These are phyloP conservation scores for Drosophila longiperda DNA, from an alignment of 2,888 invertebrate genomes.

Conservation along the genomic window DNA sequence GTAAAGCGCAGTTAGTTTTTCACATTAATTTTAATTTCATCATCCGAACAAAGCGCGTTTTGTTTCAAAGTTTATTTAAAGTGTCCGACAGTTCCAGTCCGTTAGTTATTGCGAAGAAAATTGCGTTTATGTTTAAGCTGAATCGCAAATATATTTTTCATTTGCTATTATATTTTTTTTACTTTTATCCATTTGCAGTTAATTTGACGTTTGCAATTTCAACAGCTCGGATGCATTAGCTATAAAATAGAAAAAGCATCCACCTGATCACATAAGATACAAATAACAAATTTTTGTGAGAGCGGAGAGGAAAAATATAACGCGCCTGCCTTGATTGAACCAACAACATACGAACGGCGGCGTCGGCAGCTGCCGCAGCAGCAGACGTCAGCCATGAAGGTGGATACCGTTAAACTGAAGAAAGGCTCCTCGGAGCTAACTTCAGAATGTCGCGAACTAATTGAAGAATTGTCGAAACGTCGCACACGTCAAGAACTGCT, in stretches of 20 bases:
- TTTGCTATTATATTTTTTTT: conserved; percentile 12
- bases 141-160: background rate
- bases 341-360: conserved; percentile 50
- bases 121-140: background rate
- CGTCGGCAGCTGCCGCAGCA: conserved; percentile 58
- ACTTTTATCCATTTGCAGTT: background rate
- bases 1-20: conserved; percentile 43
- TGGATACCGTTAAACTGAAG: conserved; percentile 91
- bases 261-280: conserved; percentile 9
- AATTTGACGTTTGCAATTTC: conserved; percentile 45
- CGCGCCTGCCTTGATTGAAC: conserved; percentile 48
- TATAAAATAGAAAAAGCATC: conserved; percentile 24
- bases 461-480: conserved; percentile 89
- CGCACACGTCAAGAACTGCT: conserved; percentile 88
- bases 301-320: conserved; percentile 4
- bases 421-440: conserved; percentile 94
- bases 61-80: conserved; percentile 9
- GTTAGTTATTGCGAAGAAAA: conserved; percentile 1
- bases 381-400: conserved; percentile 88
- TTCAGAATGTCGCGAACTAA: conserved; percentile 91
- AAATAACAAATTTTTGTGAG: background rate
- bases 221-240: conserved; percentile 42
- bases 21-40: conserved; percentile 26
- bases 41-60: background rate
- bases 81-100: background rate